Evolutionary conservation across 2,888 invertebrate species (phyloP).

Genomic region (Ecliptopera silaceata): DNA sequence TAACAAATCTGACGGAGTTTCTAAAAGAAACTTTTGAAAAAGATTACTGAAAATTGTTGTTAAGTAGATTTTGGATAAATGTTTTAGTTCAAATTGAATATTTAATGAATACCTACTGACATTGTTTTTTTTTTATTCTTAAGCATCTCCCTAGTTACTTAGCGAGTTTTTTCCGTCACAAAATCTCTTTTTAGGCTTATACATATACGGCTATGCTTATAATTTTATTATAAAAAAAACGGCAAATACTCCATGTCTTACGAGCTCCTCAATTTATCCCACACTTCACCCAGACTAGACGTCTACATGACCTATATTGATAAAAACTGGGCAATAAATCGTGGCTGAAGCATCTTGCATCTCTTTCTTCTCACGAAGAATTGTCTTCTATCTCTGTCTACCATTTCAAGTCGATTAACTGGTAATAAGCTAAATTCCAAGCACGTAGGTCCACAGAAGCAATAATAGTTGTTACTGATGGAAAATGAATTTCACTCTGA

Average conservation of each 20-base stretch:
- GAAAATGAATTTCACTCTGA: background rate
- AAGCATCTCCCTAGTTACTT: too few relatives aligned
- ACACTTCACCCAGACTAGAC: slow-evolving; percentile 21
- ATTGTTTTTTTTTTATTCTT: too few relatives aligned
- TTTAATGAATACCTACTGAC: background rate
- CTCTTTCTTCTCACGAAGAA: slow-evolving; percentile 16
- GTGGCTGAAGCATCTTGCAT: slow-evolving; percentile 21
- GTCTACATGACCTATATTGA: slow-evolving; percentile 33
- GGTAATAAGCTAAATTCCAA: slow-evolving; percentile 57
- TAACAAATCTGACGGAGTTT: slow-evolving; percentile 25
- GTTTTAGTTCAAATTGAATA: background rate
- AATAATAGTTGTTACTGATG: background rate
- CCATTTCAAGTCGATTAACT: slow-evolving; percentile 43
- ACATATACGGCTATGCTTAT: too few relatives aligned
- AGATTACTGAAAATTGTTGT: slow-evolving; percentile 1
- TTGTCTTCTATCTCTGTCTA: slow-evolving; percentile 25
- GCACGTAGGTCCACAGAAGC: slow-evolving; percentile 52
- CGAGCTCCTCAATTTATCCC: slow-evolving; percentile 8
- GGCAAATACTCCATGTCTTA: background rate
- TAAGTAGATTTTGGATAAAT: background rate
- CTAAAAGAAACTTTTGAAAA: slow-evolving; percentile 4
- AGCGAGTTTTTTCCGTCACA: background rate
- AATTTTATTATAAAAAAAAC: background rate
- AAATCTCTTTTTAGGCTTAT: too few relatives aligned
- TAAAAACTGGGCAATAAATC: slow-evolving; percentile 36